These are phyloP conservation scores for Schizopygopsis pylzovi DNA, from an alignment of 2,797 vertebrate species.

Conservation along the genomic window DNA sequence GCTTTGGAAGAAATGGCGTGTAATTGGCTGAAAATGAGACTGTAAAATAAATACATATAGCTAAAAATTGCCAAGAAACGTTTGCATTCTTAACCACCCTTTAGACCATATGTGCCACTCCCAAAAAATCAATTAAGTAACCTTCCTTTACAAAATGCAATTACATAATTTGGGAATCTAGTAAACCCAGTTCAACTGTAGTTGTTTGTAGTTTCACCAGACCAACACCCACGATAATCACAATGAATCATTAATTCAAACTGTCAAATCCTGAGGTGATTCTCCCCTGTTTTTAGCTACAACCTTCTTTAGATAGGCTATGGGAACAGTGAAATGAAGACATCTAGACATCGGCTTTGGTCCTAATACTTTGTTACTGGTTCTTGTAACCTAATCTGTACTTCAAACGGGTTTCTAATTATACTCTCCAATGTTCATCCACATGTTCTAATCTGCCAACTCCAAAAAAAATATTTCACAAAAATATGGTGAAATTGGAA, in stretches of 20 bases:
- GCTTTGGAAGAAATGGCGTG: neutral
- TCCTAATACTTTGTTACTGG: neutral
- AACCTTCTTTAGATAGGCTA: neutral
- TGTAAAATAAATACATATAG: neutral
- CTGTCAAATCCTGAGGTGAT: neutral
- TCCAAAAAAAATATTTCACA: neutral
- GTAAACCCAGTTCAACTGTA: neutral
- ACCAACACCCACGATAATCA: neutral
- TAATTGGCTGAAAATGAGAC: neutral
- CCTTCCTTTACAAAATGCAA: neutral
- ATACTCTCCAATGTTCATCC: neutral
- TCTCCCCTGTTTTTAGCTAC: neutral
- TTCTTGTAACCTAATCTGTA: neutral
- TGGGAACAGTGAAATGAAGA: neutral
- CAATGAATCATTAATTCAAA: neutral
- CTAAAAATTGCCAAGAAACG: neutral
- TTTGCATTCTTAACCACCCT: neutral
- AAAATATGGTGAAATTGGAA: neutral
- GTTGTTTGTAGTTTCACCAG: neutral
- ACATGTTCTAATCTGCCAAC: neutral
- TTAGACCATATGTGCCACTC: neutral
- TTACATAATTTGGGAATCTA: neutral
- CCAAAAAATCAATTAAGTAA: neutral
- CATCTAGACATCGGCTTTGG: neutral
- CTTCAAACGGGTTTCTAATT: neutral